phyloP scores from a whole-genome alignment of 1,140 invertebrate genomes.

The Gyrodactylus salaris region DNA sequence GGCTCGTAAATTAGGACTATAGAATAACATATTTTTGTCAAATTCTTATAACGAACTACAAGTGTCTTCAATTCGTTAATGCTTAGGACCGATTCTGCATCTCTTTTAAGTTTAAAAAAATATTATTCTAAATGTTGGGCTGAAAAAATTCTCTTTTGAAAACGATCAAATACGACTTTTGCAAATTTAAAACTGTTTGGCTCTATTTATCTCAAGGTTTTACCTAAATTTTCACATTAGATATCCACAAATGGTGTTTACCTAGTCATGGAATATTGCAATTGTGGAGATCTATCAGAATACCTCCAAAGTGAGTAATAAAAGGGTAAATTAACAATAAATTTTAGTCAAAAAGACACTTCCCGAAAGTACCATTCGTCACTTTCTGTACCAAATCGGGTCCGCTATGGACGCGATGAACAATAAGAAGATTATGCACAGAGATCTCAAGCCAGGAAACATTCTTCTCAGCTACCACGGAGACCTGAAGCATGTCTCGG shows the following conservation, averaged over 20 bases:
- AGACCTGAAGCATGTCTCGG: conserved; percentile 16
- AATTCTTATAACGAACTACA: too few relatives aligned
- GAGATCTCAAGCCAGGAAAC: conserved; percentile 55
- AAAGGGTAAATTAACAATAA: not conserved
- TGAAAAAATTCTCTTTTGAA: too few relatives aligned
- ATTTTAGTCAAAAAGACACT: conserved; percentile 41
- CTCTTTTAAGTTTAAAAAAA: too few relatives aligned
- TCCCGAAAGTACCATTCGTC: conserved; percentile 71
- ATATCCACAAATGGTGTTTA: conserved; percentile 27
- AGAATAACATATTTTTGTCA: too few relatives aligned
- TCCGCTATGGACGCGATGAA: conserved; percentile 79
- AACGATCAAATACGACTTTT: too few relatives aligned
- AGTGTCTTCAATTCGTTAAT: too few relatives aligned
- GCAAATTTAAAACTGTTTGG: too few relatives aligned
- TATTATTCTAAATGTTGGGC: too few relatives aligned
- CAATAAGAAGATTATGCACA: conserved; percentile 79
- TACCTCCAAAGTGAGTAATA: conserved; percentile 38
- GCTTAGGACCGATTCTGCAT: too few relatives aligned
- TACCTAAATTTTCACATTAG: not conserved
- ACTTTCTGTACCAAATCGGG: conserved; percentile 69
- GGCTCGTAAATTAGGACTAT: too few relatives aligned
- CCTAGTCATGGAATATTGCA: conserved; percentile 54
- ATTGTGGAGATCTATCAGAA: conserved; percentile 42
- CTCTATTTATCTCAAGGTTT: too few relatives aligned
- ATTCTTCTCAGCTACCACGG: conserved; percentile 44